phyloP scores from a whole-genome alignment of 2,888 invertebrate species.

The Apotomis turbidana region DNA sequence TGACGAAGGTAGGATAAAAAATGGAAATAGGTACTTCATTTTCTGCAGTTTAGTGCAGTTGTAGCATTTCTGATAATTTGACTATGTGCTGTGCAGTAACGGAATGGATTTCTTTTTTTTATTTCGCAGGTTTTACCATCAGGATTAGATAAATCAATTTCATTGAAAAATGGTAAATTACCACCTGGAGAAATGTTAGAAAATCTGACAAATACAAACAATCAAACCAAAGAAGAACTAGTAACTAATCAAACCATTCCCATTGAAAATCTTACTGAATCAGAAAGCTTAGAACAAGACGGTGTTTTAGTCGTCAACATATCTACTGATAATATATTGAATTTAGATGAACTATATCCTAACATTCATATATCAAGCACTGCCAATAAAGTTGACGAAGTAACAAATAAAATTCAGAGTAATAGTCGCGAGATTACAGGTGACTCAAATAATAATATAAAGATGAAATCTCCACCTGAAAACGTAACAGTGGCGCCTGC shows the following conservation, averaged over 20 bases:
- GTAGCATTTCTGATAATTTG: too few relatives aligned
- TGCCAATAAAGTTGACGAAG: constrained; percentile 76
- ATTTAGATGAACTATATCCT: constrained; percentile 75
- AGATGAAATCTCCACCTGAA: constrained; percentile 74
- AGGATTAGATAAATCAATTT: constrained; percentile 71
- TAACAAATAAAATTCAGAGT: constrained; percentile 81
- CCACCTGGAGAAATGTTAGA: constrained; percentile 68
- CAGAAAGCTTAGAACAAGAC: constrained; percentile 79
- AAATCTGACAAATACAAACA: constrained; percentile 53
- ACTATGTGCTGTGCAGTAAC: background rate
- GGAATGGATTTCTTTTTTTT: background rate
- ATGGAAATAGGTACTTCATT: background rate
- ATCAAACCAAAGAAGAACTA: constrained; percentile 59
- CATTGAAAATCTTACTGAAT: constrained; percentile 74
- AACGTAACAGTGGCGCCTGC: constrained; percentile 76
- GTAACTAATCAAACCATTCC: constrained; percentile 62
- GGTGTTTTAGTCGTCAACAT: constrained; percentile 78
- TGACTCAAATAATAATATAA: constrained; percentile 73
- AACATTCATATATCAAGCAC: constrained; percentile 70
- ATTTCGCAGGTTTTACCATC: constrained; percentile 67
- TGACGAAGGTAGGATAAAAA: constrained; percentile 65
- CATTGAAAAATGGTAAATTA: constrained; percentile 75
- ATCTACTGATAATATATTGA: constrained; percentile 75
- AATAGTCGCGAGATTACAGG: constrained; percentile 82
- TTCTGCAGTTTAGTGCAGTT: too few relatives aligned